Evolutionary conservation across 2,888 invertebrate species (phyloP), one percentile per base, ranked within the genome.

Genomic region (Drosophila flavopinicola): DNA sequence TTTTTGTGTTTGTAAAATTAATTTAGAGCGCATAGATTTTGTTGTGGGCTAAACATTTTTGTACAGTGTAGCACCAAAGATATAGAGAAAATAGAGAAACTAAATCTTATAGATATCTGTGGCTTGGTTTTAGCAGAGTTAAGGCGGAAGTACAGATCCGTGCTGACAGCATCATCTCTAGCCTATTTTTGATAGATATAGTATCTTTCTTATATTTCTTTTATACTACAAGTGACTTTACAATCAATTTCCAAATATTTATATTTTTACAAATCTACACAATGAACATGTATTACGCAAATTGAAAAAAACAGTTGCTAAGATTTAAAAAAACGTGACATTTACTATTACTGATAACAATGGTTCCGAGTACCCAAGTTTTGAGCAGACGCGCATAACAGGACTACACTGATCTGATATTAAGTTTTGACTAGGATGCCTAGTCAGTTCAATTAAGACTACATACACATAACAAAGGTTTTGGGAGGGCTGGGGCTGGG

Each of bases 351-450:
- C 7, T 15, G 2, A 20, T 20, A 20, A 20, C 20, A 20, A 20
- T 20, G 4, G 2, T 20, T 20, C 20, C 20, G 20, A n/a, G n/a
- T 20, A 33, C 17, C 24, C 15, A 24, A 39, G 20, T 41, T 17
- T 25, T 44, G 67, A 66, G 44, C 61, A 45, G 49, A 41, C 15
- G 30, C 15, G 32, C 33, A 20, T n/a, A 54, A 15, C 51, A 24
- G 15, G 13, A 35, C 29, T 58, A 44, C 42, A 39, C 52, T 68
- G 42, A 59, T 51, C 45, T 30, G 32, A 32, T 39, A 38, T 52
- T 38, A 39, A 38, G 58, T 51, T 20, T 49, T 79, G 75, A 78
- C 77, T 78, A 83, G 84, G 52, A 42, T 48, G 63, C 60, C 83
- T 82, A 69, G 73, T 60, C 69, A 35, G 35, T 58, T 41, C 29